Percentiles rank a stretch among this genome's conserved stretches.
Conservation (phyloP, 2,888 invertebrate genomes). For the Sturmia bella region DNA sequence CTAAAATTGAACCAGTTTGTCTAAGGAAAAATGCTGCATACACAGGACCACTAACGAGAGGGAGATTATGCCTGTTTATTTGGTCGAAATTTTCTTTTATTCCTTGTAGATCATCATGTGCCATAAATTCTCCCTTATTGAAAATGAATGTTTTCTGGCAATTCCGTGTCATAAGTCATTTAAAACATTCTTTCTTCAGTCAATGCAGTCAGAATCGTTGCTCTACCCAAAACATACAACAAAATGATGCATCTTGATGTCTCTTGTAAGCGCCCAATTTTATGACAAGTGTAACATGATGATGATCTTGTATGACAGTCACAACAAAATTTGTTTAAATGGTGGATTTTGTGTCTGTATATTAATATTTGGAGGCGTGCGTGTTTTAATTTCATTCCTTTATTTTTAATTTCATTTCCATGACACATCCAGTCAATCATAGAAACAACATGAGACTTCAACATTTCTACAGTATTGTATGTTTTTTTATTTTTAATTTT, state of each 20-base stretch:
- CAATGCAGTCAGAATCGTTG: conserved; percentile 24
- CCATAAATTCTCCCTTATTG: no score
- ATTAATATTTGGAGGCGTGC: conserved; percentile 31
- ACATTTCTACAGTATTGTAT: conserved; percentile 35
- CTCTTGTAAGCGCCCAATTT: conserved; percentile 66
- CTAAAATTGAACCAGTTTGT: no score
- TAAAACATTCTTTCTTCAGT: not conserved
- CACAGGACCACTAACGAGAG: no score
- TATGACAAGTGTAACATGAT: conserved; percentile 71
- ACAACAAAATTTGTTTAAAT: conserved; percentile 63
- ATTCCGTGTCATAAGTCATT: not conserved
- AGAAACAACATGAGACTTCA: conserved; percentile 51
- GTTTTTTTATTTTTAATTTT: conserved; percentile 26
- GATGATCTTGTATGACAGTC: conserved; percentile 61
- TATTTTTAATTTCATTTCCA: conserved; percentile 42
- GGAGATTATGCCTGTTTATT: no score
- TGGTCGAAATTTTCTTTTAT: no score
- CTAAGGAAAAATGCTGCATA: no score
- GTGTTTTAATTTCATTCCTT: conserved; percentile 28
- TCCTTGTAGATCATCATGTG: no score
- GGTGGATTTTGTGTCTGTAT: conserved; percentile 7
- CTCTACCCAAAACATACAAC: conserved; percentile 18
- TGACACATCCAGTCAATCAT: conserved; percentile 66
- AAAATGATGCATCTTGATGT: conserved; percentile 30
- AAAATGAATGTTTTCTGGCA: not conserved